Conservation (phyloP, 53 echinoderm and acorn worm species). For the Temnopleurus reevesii region DNA sequence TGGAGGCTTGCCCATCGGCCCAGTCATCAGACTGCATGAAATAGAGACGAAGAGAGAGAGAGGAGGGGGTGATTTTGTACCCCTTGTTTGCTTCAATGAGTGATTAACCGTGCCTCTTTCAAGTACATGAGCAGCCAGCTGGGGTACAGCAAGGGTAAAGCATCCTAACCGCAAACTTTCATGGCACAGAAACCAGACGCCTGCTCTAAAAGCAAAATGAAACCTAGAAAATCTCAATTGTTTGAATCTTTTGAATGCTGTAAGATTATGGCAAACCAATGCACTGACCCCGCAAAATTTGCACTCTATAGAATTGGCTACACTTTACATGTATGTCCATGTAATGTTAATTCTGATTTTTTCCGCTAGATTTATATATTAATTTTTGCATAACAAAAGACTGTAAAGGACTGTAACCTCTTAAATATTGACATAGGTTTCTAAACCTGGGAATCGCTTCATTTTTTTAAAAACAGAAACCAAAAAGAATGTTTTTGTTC, state of each 20-base stretch:
- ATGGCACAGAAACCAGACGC: neutral
- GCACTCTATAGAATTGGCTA: too few relatives aligned
- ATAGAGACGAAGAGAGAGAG: neutral
- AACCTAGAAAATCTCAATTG: neutral
- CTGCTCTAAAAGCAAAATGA: neutral
- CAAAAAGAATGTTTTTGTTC: neutral
- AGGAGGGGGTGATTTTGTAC: neutral
- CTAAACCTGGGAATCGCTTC: too few relatives aligned
- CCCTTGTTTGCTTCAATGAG: neutral
- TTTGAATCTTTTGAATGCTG: neutral
- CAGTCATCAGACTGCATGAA: conserved; percentile 1
- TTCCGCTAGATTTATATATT: too few relatives aligned
- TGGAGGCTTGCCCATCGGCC: neutral
- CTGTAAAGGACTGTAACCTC: too few relatives aligned
- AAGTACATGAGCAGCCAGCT: neutral
- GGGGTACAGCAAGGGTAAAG: neutral
- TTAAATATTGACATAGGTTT: too few relatives aligned
- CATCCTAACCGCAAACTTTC: neutral
- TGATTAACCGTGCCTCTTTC: neutral
- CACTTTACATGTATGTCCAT: too few relatives aligned
- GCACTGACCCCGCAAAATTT: too few relatives aligned
- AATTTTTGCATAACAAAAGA: too few relatives aligned
- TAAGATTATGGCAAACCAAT: too few relatives aligned
- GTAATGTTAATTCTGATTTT: too few relatives aligned
- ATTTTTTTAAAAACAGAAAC: too few relatives aligned